Evolutionary conservation across 2,888 invertebrate genomes (phyloP), one percentile per base, ranked within the genome.

Genomic region (Pristionchus exspectatus): DNA sequence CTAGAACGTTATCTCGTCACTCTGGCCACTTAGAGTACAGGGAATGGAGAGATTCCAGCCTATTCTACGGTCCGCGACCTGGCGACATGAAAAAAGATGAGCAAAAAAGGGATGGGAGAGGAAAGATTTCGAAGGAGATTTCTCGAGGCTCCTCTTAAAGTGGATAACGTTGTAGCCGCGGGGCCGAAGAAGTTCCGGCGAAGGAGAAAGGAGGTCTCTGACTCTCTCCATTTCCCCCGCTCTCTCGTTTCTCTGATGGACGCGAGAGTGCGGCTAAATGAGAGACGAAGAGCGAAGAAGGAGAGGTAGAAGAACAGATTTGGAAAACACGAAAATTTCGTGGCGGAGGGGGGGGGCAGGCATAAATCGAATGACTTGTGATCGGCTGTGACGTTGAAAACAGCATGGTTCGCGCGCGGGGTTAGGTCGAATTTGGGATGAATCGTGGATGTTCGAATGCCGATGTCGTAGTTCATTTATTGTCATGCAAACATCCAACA

Each of bases 91-190:
- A 50, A 50, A n/a, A n/a, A 44, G 81, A 27, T n/a, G 81, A 81
- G 81, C 38, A 50, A 12, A 21, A 81, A 50, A 50, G 14, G 16
- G 3, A n/a, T 44, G 77, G 27, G 33, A 24, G 44, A 44, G 77
- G 44, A 72, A 30, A 33, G 74, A 74, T 18, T 33, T 72, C 30
- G 44, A 50, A 72, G 72, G 44, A 77, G 77, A 77, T 81, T 81
- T 54, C 24, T 81, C 81, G 50, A 24, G 77, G 38, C 14, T 5
- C 50, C n/a, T 54, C 81, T 54, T 44, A 81, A 81, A 81, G 81
- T 81, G 81, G 81, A 81, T 81, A 81, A 81, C 50, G 27, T 81
- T 54, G 81, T 81, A 81, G 81, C n/a, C 5, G 14, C 81, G 50
- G 81, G 63, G 56, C 56, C 56, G 56, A 56, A 24, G 81, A n/a